Conservation (phyloP, 1,140 invertebrate species). For the Antheraea pernyi region DNA sequence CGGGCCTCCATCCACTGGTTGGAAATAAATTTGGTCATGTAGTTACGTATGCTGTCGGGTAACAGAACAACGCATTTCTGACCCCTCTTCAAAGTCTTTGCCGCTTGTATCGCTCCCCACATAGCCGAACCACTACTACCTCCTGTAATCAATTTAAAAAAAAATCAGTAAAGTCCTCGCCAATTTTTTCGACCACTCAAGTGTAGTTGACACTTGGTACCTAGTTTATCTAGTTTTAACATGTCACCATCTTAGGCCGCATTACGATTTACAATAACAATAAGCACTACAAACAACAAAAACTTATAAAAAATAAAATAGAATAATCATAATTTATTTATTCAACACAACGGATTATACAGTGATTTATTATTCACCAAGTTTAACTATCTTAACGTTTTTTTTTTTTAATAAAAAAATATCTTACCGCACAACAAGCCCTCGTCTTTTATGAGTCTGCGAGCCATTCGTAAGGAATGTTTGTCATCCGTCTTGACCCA, state of each 20-base stretch:
- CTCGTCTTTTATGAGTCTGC: constrained; percentile 94
- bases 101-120: constrained; percentile 88
- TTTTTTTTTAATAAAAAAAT: constrained; percentile 6
- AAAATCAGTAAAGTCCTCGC: neutral
- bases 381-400: too few relatives aligned
- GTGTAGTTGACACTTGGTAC: too few relatives aligned
- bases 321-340: too few relatives aligned
- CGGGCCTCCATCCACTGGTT: constrained; percentile 97
- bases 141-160: constrained; percentile 76
- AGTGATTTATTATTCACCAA: too few relatives aligned
- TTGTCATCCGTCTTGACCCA: constrained; percentile 94
- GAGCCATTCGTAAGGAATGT: constrained; percentile 90
- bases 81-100: constrained; percentile 88
- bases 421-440: constrained; percentile 92
- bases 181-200: too few relatives aligned
- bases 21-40: constrained; percentile 98
- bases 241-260: too few relatives aligned
- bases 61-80: constrained; percentile 94
- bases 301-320: too few relatives aligned
- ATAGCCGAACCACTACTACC: constrained; percentile 95
- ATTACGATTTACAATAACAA: too few relatives aligned
- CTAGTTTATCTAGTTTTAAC: too few relatives aligned
- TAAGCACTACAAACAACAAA: too few relatives aligned
- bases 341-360: too few relatives aligned
- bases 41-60: constrained; percentile 98